phyloP scores from a whole-genome alignment of 1,140 invertebrate genomes.

The Drosophila cardini region DNA sequence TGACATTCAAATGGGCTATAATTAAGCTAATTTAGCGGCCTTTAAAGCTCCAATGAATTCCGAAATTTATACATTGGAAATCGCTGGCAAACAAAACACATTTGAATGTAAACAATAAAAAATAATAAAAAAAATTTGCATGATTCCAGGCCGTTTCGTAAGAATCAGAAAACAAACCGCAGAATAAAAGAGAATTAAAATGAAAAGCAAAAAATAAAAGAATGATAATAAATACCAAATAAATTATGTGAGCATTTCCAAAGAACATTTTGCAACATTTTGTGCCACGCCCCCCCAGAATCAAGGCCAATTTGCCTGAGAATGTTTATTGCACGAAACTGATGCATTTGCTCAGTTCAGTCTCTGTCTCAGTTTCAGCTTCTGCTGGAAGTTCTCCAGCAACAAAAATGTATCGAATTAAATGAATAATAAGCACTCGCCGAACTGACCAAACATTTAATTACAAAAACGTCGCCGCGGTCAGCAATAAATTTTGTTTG shows the following conservation, averaged over 20 bases:
- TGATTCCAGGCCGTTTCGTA: constrained; percentile 67
- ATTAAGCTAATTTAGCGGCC: constrained; percentile 73
- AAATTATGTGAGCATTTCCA: constrained; percentile 75
- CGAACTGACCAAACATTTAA: constrained; percentile 79
- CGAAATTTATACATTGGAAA: constrained; percentile 44
- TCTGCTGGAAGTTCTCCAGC: constrained; percentile 10
- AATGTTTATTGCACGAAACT: constrained; percentile 55
- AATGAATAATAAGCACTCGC: constrained; percentile 74
- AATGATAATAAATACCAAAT: constrained; percentile 54
- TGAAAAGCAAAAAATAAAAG: constrained; percentile 1
- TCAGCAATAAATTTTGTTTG: constrained; percentile 74
- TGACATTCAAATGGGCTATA: constrained; percentile 73
- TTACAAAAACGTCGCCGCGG: constrained; percentile 77
- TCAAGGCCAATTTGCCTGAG: constrained; percentile 52
- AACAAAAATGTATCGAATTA: constrained; percentile 40
- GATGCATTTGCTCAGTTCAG: constrained; percentile 63
- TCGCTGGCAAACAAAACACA: constrained; percentile 45
- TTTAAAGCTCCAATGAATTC: constrained; percentile 43
- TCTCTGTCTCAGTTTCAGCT: constrained; percentile 34
- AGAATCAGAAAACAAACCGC: constrained; percentile 41
- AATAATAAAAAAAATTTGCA: constrained; percentile 63
- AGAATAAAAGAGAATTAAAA: constrained; percentile 15
- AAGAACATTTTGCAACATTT: constrained; percentile 69
- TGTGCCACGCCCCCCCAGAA: constrained; percentile 52
- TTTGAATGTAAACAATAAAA: constrained; percentile 56